Conservation (phyloP, 2,797 vertebrate species). For the Taeniopygia guttata region DNA sequence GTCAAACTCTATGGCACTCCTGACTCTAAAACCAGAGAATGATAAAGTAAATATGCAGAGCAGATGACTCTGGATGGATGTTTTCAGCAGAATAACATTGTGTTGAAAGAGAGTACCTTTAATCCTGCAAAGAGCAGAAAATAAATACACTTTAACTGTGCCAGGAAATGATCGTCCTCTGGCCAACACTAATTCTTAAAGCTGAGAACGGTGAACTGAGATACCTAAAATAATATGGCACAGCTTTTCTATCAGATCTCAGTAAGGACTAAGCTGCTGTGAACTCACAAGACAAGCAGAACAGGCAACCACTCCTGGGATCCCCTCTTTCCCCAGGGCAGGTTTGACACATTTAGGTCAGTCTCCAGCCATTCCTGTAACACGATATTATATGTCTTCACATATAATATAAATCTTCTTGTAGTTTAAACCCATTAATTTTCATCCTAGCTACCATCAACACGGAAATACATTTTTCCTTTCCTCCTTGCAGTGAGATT, state of each 20-base stretch:
- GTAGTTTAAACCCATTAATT: background rate
- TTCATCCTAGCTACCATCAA: background rate
- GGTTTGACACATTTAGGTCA: conserved; percentile 24
- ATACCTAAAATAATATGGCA: background rate
- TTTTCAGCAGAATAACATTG: background rate
- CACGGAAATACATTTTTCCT: background rate
- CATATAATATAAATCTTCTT: background rate
- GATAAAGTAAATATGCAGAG: background rate
- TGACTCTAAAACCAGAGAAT: background rate
- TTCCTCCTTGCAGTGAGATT: background rate
- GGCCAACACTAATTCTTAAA: background rate
- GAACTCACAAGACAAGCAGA: background rate
- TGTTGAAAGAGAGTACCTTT: background rate
- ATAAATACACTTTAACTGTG: background rate
- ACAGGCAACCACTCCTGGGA: background rate
- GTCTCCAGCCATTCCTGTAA: background rate
- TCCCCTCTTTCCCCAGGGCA: background rate
- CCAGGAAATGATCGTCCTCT: background rate
- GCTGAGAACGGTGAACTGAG: background rate
- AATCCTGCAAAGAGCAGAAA: background rate
- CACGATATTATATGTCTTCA: background rate
- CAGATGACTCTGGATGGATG: background rate
- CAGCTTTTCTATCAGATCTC: background rate
- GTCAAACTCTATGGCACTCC: background rate
- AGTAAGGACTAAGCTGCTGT: background rate